Base-by-base conservation (phyloP, 64 coral and sea anemone species). In the Stichodactyla helianthus region DNA sequence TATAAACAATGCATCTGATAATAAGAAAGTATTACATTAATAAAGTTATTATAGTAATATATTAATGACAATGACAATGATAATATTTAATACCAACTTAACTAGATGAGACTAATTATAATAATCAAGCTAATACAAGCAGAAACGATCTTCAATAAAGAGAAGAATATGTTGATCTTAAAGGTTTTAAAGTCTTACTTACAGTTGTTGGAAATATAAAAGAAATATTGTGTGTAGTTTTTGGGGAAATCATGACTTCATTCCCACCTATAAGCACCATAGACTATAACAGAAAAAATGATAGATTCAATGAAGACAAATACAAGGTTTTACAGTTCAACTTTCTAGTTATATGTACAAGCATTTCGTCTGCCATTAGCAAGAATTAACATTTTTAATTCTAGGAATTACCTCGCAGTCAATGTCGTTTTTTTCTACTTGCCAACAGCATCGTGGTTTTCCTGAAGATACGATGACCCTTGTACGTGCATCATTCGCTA, bases 371-470 rank as follows among this genome's bases (percentile, higher is more conserved):
- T 44, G 35, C 35, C 35, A 44, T 44, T 3, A 44, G 35, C 4
- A 44, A 44, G 35, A 44, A 44, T 44, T 44, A 44, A 44, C 2
- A 44, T 2, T 35, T 2, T 35, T 0, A 35, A 1, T 44, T 44
- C 1, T 44, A 44, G 17, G 55, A n/a, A 52, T 62, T 83, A 97
- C 94, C 88, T 97, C 83, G 61, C 94, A 97, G 82, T 97, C 94
- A 27, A 93, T 82, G 14, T 97, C 94, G 0, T 87, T 59, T 86
- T 71, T 82, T 59, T 88, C 88, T 81, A 97, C 94, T 84, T 83
- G 23, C 94, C 94, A 97, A 81, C 94, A 97, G 55, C 94, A 97
- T 50, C 86, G 57, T 10, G 94, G 91, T 79, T 90, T 93, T 44
- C 91, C 83, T 1, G 94, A 87, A 11, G 79, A 84, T 53, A 97